Base-by-base conservation (phyloP, 2,888 invertebrate genomes). In the Dimorphilus gyrociliatus region DNA sequence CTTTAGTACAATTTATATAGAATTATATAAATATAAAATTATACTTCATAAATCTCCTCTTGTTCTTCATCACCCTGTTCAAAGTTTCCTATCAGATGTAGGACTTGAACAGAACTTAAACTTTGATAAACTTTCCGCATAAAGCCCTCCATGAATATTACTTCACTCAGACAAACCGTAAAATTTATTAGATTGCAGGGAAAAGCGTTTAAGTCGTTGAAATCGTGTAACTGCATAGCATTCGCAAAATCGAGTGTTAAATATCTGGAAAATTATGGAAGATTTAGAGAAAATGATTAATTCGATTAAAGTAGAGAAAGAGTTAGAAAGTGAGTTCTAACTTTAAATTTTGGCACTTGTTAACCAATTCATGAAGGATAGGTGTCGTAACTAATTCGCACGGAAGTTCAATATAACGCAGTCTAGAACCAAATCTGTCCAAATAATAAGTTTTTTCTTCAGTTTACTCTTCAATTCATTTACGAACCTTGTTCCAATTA, bases 71-170 rank as follows among this genome's bases (percentile, higher is more conserved):
- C 54, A 2, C 58, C 55, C 40, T 55, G 41, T 38, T 63, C 63
- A 44, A 63, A 62, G 3, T 62, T 62, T 23, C 63, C 97, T 53
- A 99, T 84, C 32, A 99, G 72, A 66, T 97, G 97, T 31, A 99
- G 69, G 32, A 88, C 81, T 68, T 97, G 90, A 34, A 99, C 65
- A 3, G 94, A 94, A 45, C 94, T 94, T 53, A 99, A 88, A 54
- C 94, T 97, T 62, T 94, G 94, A 65, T 99, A 99, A 41, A 97
- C 97, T 66, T 97, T 90, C 44, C 97, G 68, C 86, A 99, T 92
- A 61, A 99, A 97, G 10, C 97, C 97, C 61, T 99, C 97, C 81
- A 99, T 85, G 67, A 99, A 99, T 64, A 99, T 99, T 41, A 97
- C 92, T 64, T 97, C 97, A 0, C 90, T 92, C 23, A 99, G 69